Percentiles rank a stretch among this genome's conserved stretches.
Conservation (phyloP, 2,113 vertebrate species). For the Anser cygnoides region DNA sequence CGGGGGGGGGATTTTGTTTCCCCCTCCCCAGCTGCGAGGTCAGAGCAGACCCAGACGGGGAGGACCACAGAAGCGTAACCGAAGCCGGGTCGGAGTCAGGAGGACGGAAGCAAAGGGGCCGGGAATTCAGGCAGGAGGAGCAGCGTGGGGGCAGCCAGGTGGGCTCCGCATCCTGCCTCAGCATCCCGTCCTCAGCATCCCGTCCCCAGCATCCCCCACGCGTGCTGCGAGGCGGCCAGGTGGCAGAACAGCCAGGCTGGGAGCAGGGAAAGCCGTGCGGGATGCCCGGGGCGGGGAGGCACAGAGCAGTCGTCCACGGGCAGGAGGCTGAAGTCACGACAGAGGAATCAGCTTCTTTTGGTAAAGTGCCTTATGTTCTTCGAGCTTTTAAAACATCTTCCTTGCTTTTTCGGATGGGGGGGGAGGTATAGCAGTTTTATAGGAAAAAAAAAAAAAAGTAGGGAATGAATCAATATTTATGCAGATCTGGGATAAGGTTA, state of each 20-base stretch:
- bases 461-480: conserved; percentile 74
- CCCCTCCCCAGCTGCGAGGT: background rate
- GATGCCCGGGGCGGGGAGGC: background rate
- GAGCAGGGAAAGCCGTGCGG: background rate
- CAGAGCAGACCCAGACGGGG: background rate
- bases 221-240: background rate
- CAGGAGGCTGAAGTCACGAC: background rate
- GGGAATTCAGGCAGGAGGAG: background rate
- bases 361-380: conserved; percentile 70
- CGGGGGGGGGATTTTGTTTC: background rate
- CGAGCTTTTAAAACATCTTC: conserved; percentile 12
- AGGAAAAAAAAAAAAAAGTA: conserved; percentile 43
- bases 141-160: background rate
- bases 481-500: conserved; percentile 45
- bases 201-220: background rate
- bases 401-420: background rate
- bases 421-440: conserved; percentile 61
- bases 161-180: background rate
- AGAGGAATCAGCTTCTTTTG: background rate
- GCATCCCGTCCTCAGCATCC: background rate
- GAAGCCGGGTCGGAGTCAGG: background rate
- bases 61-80: background rate
- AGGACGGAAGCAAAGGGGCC: background rate
- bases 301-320: background rate
- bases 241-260: background rate